Base-by-base conservation (phyloP, 2,797 vertebrate species). In the Dallia pectoralis region DNA sequence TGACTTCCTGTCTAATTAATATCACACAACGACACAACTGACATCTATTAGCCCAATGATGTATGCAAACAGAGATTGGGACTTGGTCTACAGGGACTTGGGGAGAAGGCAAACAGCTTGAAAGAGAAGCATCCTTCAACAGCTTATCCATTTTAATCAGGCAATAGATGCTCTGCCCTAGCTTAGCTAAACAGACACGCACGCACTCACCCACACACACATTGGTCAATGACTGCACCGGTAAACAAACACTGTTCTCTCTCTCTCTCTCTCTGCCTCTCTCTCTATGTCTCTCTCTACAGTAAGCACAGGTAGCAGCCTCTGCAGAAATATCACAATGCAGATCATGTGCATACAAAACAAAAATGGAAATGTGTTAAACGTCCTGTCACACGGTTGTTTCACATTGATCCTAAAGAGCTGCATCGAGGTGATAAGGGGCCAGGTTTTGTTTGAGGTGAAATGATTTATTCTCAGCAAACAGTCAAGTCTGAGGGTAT, bases 351-450 rank as follows among this genome's bases (percentile, higher is more conserved):
- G 51, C 1, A 19, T 30, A 72, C 40, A 71, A 66, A 22, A 12
- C 29, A 22, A 22, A 65, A 36, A 22, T 33, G 7, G 14, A 22
- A 40, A 18, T 4, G 0, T 48, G 22, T 67, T 22, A 29, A 67
- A 14, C 72, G 71, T 77, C 76, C 72, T 80, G 74, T 74, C 67
- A 74, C 53, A 59, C 1, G 11, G 53, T 25, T 66, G 79, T 72
- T 80, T 73, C 64, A 79, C 79, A 87, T 79, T 85, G 86, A 91
- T 89, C 66, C 73, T 64, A 56, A 77, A 66, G 69, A 71, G 85
- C 89, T 91, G 91, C 80, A 78, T 81, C 68, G 79, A 79, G 77
- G 75, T 84, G 90, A 92, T 91, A 88, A 89, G 88, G 67, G 77
- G 68, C 62, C 29, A 33, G 61, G 71, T 85, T 91, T 89, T 88